Evolutionary conservation across 2,797 vertebrate species (phyloP), one percentile per base, ranked within the genome.

Genomic region (Diglossa cyanea): DNA sequence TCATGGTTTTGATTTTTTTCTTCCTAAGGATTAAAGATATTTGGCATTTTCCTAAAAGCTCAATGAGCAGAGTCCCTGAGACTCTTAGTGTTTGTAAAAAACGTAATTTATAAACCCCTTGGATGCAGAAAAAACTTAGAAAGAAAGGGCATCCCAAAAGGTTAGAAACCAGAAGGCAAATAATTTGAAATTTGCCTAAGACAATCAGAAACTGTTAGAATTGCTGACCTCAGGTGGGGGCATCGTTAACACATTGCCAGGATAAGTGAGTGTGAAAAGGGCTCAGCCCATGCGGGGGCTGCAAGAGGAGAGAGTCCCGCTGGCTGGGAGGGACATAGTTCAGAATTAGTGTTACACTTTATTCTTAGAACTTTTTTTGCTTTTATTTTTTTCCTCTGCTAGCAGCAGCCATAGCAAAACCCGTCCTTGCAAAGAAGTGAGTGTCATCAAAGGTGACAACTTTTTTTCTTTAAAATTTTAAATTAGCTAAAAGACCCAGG

Each of bases 101-200:
- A 87, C 21, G 17, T 65, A 74, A 82, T 37, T 61, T 16, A 35
- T 33, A 21, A 87, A 61, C 23, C 13, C 7, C 21, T 20, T 57
- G 18, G 39, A 65, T 58, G 47, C 2, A 13, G 42, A 57, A 20
- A 78, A 88, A 71, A 42, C 11, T 76, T 60, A 45, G 9, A 55
- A 80, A 75, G 31, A 76, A 47, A 80, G 4, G 4, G 7, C 37
- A 84, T 84, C 44, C 31, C 62, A 78, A 73, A 83, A 16, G 11
- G 44, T 86, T 75, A 92, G 68, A 76, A 93, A 85, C 6, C 53
- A 71, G 60, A 74, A 74, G 44, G 19, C 11, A 88, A 76, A 82
- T 10, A 71, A 72, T 53, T 80, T 21, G 79, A 72, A 92, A 68
- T 92, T 63, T 89, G 57, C 61, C 23, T 35, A 60, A 70, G 12